Evolutionary conservation across 2,113 vertebrate species (phyloP).

Genomic region (Hirundichthys speculiger): DNA sequence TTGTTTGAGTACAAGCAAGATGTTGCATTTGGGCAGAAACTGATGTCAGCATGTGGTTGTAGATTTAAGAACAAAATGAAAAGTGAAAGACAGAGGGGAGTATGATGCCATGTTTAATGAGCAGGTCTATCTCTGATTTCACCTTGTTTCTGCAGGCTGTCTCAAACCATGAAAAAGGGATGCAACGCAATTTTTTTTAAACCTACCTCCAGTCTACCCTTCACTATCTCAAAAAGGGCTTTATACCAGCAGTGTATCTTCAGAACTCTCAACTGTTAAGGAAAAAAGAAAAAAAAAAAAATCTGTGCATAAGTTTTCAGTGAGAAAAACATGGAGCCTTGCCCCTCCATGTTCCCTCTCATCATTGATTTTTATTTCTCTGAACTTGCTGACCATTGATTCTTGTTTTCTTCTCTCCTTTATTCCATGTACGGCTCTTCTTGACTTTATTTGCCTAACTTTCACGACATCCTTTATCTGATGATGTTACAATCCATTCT

Average conservation of each 20-base stretch:
- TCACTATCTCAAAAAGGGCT: slow-evolving; percentile 18
- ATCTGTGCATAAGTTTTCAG: no score
- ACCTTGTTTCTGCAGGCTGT: slow-evolving; percentile 1
- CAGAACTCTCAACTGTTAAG: slow-evolving; percentile 2
- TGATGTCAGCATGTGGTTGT: slow-evolving; percentile 29
- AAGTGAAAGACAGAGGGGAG: slow-evolving; percentile 16
- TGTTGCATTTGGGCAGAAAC: slow-evolving; percentile 15
- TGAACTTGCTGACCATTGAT: neutral
- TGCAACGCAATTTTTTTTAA: slow-evolving; percentile 8
- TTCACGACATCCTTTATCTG: neutral
- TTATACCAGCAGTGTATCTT: slow-evolving; percentile 33
- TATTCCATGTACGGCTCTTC: neutral
- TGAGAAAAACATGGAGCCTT: neutral
- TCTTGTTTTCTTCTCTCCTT: neutral
- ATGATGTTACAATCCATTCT: neutral
- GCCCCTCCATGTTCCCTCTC: slow-evolving; percentile 1
- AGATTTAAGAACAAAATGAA: slow-evolving; percentile 43
- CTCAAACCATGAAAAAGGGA: slow-evolving; percentile 27
- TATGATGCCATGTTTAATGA: slow-evolving; percentile 47
- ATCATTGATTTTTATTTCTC: slow-evolving; percentile 1
- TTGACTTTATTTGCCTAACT: neutral
- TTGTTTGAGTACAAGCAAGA: slow-evolving; percentile 1
- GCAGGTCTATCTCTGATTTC: slow-evolving; percentile 7
- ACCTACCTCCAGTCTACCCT: slow-evolving; percentile 19
- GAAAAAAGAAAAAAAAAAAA: no score